phyloP scores from a whole-genome alignment of 2,888 invertebrate genomes.

The Clanis bilineata region DNA sequence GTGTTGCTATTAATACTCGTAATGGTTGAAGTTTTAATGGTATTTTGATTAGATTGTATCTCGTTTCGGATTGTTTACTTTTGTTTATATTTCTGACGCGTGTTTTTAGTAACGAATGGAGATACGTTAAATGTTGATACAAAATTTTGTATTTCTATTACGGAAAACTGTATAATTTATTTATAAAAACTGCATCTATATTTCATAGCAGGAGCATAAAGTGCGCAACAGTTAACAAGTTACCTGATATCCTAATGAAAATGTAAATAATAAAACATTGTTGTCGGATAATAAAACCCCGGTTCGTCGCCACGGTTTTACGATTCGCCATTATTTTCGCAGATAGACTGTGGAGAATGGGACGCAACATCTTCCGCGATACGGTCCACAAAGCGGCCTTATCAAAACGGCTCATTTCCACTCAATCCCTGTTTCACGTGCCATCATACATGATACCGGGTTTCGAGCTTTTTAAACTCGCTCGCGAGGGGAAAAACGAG shows the following conservation, averaged over 20 bases:
- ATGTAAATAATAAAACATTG: constrained; percentile 6
- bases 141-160: background rate
- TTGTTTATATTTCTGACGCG: background rate
- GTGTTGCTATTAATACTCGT: background rate
- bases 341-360: constrained; percentile 8
- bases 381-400: constrained; percentile 50
- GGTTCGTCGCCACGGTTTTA: constrained; percentile 5
- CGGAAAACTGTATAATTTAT: background rate
- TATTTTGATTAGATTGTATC: constrained; percentile 2
- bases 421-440: constrained; percentile 62
- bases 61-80: background rate
- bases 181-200: background rate
- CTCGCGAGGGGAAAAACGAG: constrained; percentile 52
- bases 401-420: constrained; percentile 71
- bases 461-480: constrained; percentile 55
- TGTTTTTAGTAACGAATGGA: background rate
- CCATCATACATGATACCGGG: constrained; percentile 47
- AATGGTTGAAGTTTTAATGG: constrained; percentile 1
- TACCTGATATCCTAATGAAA: background rate
- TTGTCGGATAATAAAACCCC: constrained; percentile 1
- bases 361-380: constrained; percentile 25
- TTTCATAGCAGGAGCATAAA: background rate
- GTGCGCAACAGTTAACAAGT: background rate
- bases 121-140: background rate
- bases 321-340: constrained; percentile 21